A percentile compares a stretch with the other conserved stretches of the same genome.
Conservation (phyloP, 2,888 invertebrate species). For the Tachystola acroxantha region DNA sequence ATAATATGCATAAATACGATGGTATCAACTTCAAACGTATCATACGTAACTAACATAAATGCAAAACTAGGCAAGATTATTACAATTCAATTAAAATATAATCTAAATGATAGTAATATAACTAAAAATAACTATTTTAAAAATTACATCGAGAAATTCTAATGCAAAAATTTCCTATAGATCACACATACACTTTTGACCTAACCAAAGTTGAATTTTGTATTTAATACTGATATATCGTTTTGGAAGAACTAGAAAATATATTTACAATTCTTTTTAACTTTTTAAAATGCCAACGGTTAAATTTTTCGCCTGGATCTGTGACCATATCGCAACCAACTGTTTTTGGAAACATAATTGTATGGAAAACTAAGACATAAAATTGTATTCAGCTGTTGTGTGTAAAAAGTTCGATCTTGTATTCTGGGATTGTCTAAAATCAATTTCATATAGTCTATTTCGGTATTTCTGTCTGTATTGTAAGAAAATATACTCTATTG, state of each 20-base stretch:
- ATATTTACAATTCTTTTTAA: constrained; percentile 68
- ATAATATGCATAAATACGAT: constrained; percentile 77
- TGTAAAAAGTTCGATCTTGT: constrained; percentile 78
- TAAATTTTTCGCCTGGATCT: constrained; percentile 67
- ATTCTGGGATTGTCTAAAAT: constrained; percentile 76
- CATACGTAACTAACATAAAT: constrained; percentile 72
- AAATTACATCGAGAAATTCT: constrained; percentile 64
- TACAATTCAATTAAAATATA: constrained; percentile 62
- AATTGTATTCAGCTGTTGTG: constrained; percentile 52
- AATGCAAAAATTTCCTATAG: constrained; percentile 66
- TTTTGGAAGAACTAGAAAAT: constrained; percentile 77
- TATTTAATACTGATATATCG: constrained; percentile 75
- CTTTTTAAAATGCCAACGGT: constrained; percentile 59
- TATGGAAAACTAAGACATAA: constrained; percentile 40
- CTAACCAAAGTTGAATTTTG: constrained; percentile 76
- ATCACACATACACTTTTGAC: constrained; percentile 76
- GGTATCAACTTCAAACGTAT: constrained; percentile 76
- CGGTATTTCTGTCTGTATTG: constrained; percentile 54
- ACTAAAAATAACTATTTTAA: constrained; percentile 46
- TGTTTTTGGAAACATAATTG: constrained; percentile 42
- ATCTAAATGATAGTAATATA: constrained; percentile 44
- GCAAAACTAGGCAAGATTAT: constrained; percentile 76
- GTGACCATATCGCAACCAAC: constrained; percentile 75
- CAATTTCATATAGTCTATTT: constrained; percentile 70
- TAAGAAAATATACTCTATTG: constrained; percentile 76